Base-by-base conservation (phyloP, 2,888 invertebrate genomes). In the Scaptomyza tumidula region DNA sequence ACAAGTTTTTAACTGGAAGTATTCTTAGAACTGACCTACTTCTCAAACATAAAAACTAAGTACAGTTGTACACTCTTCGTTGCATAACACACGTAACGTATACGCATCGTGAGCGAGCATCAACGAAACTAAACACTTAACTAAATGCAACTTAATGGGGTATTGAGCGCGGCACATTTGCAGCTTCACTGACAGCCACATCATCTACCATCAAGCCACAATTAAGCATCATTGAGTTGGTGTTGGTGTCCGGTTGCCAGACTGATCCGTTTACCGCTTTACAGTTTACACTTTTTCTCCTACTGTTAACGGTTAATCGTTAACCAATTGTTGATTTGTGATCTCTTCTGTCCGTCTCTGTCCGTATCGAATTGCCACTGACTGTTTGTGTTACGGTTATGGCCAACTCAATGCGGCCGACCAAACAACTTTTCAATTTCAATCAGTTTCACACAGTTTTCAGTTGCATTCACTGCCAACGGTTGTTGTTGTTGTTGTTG, bases 381-480 rank as follows among this genome's bases (percentile, higher is more conserved):
- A 88, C 80, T 69, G 86, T 16, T 29, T n/a, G 50, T 88, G 75
- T 82, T 88, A 80, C 78, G 88, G 88, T 77, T 85, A 85, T 87
- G 89, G 83, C 68, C 88, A 86, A 80, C 68, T 65, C 63, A 9
- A 54, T 63, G 54, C 65, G 74, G 71, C 81, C 59, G 87, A 75
- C 61, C 81, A 89, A 86, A 85, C 85, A 88, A 85, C 85, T 85
- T 89, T 85, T 85, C 88, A 84, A 89, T 86, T 78, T 78, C 57
- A 64, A 68, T 43, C 68, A 77, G 75, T 81, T 78, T 83, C 89
- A 80, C 88, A 89, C 82, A 87, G 75, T 75, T 84, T 86, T 53
- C 75, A 70, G 39, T 56, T 80, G 66, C 71, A 69, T 64, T 64
- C 63, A 77, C 63, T 44, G 61, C 37, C 59, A 58, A 46, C 41